These are phyloP conservation scores for Sicus ferrugineus DNA, from an alignment of 2,888 invertebrate species.

Conservation along the genomic window DNA sequence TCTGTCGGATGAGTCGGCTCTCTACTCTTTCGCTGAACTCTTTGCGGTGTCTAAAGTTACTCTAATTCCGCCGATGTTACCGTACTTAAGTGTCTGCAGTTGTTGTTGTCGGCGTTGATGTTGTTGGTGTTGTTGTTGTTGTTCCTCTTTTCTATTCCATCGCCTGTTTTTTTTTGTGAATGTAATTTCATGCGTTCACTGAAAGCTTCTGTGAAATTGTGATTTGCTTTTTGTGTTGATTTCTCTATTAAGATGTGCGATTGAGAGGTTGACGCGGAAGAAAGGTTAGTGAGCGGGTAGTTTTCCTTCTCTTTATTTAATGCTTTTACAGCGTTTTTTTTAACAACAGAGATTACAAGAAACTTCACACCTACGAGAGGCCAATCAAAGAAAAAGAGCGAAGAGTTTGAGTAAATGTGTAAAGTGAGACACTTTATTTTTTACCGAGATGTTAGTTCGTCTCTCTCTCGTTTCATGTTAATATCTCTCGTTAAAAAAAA, in stretches of 20 bases:
- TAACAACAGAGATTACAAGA: slow-evolving; percentile 30
- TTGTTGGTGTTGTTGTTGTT: slow-evolving; percentile 4
- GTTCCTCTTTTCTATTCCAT: not conserved
- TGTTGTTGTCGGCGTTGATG: not conserved
- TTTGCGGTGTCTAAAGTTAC: slow-evolving; percentile 23
- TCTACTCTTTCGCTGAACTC: not conserved
- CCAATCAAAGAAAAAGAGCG: not conserved
- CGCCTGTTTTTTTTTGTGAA: slow-evolving; percentile 24
- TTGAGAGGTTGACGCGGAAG: not conserved
- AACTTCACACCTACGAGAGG: slow-evolving; percentile 18
- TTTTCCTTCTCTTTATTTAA: not conserved
- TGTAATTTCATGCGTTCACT: slow-evolving; percentile 25
- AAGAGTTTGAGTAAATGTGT: too few species aligned
- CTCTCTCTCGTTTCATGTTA: too few species aligned
- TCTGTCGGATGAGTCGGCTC: not conserved
- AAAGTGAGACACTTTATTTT: too few species aligned
- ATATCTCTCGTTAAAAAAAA: too few species aligned
- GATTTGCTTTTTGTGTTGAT: not conserved
- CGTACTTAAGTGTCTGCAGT: not conserved
- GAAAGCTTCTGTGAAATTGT: not conserved
- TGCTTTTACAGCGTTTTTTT: too few species aligned
- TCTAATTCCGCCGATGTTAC: slow-evolving; percentile 21
- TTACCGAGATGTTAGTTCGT: too few species aligned
- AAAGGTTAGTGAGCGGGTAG: not conserved
- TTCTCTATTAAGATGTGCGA: not conserved